Evolutionary conservation across 2,113 vertebrate species (phyloP).

Genomic region (Sinocyclocheilus maitianheensis): DNA sequence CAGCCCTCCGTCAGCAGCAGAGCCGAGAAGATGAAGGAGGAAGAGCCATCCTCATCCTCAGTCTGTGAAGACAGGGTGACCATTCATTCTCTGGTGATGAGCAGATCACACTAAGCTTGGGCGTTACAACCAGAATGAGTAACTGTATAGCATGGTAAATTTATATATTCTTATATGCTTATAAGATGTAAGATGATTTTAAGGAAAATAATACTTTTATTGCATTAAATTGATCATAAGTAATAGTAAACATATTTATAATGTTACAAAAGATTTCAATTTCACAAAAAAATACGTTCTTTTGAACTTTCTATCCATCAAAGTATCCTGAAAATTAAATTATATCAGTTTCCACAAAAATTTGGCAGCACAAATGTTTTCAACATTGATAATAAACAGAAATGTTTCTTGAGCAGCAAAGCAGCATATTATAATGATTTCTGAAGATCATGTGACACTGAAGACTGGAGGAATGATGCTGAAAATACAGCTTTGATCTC

Average conservation of each 20-base stretch:
- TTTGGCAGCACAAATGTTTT: no score
- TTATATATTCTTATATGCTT: background rate
- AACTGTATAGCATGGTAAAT: background rate
- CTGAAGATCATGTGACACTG: background rate
- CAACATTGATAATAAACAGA: no score
- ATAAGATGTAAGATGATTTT: no score
- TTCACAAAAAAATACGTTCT: no score
- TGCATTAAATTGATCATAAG: no score
- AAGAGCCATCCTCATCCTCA: constrained; percentile 87
- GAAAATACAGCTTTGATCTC: background rate
- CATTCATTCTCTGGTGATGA: background rate
- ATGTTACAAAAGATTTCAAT: no score
- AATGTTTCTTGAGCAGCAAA: background rate
- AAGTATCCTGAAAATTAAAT: no score
- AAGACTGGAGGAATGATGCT: background rate
- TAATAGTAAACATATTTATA: no score
- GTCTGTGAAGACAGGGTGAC: constrained; percentile 83
- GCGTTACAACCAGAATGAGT: background rate
- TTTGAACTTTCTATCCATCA: no score
- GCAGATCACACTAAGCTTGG: background rate
- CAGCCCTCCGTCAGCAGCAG: constrained; percentile 77
- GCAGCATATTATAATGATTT: background rate
- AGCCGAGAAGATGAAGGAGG: constrained; percentile 82
- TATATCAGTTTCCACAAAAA: no score
- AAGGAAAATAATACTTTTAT: no score